phyloP scores from a whole-genome alignment of 2,888 invertebrate genomes.

The Melinaea marsaeus region DNA sequence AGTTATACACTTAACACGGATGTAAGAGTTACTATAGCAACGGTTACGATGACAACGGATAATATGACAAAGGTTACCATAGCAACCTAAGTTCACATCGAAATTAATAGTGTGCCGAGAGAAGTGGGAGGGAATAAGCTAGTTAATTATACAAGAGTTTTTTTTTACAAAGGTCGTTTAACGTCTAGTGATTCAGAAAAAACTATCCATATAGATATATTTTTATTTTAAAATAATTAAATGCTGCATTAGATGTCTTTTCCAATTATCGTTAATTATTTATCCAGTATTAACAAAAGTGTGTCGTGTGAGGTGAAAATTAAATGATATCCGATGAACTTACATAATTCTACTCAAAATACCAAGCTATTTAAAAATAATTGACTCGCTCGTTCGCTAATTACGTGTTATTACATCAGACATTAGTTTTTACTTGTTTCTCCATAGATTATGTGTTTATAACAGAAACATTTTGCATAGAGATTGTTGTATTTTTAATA shows the following conservation, averaged over 20 bases:
- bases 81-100: no score
- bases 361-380: slow-evolving; percentile 25
- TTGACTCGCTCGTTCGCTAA: slow-evolving; percentile 30
- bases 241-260: neutral
- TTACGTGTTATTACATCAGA: slow-evolving; percentile 31
- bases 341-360: slow-evolving; percentile 16
- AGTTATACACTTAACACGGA: no score
- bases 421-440: slow-evolving; percentile 32
- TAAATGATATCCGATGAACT: slow-evolving; percentile 18
- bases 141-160: no score
- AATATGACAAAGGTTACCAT: no score
- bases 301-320: neutral
- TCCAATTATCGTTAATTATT: slow-evolving; percentile 7
- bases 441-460: slow-evolving; percentile 26
- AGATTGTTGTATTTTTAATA: slow-evolving; percentile 15
- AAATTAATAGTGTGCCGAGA: no score
- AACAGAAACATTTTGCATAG: slow-evolving; percentile 19
- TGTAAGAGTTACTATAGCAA: no score
- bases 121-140: no score
- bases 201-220: no score
- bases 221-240: neutral
- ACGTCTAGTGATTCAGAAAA: no score
- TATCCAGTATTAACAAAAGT: slow-evolving; percentile 10
- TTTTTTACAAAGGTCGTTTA: no score
- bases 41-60: no score